phyloP scores from a whole-genome alignment of 2,888 invertebrate species.

The Plutella xylostella region DNA sequence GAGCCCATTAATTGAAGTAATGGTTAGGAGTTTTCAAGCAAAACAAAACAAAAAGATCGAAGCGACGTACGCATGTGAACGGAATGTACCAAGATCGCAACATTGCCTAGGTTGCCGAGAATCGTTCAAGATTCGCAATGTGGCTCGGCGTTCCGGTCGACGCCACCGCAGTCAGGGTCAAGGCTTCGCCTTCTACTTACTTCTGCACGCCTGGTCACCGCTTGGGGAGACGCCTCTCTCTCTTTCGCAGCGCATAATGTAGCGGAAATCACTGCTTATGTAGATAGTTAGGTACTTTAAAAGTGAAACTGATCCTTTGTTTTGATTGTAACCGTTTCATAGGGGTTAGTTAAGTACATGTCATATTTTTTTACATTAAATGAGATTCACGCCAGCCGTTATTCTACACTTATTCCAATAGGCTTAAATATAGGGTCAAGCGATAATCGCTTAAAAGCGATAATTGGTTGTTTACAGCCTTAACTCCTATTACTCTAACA shows the following conservation, averaged over 20 bases:
- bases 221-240: conserved; percentile 30
- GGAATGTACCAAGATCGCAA: conserved; percentile 57
- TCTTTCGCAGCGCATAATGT: conserved; percentile 29
- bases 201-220: conserved; percentile 54
- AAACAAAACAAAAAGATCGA: conserved; percentile 1
- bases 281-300: conserved; percentile 34
- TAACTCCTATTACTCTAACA: conserved; percentile 52
- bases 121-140: conserved; percentile 55
- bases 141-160: conserved; percentile 66
- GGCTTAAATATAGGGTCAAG: conserved; percentile 24
- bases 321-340: conserved; percentile 8
- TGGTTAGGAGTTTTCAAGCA: too few relatives aligned
- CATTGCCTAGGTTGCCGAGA: conserved; percentile 43
- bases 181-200: conserved; percentile 59
- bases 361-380: background rate
- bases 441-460: conserved; percentile 38
- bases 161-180: conserved; percentile 68
- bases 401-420: conserved; percentile 33
- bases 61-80: conserved; percentile 43
- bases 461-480: conserved; percentile 35
- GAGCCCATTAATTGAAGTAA: too few relatives aligned
- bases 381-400: background rate
- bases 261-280: conserved; percentile 39
- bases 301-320: conserved; percentile 47
- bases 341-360: background rate